Percentiles rank a stretch among this genome's conserved stretches.
These are phyloP conservation scores for Pseudoatta argentina DNA, from an alignment of 1,140 invertebrate species.

Conservation along the genomic window DNA sequence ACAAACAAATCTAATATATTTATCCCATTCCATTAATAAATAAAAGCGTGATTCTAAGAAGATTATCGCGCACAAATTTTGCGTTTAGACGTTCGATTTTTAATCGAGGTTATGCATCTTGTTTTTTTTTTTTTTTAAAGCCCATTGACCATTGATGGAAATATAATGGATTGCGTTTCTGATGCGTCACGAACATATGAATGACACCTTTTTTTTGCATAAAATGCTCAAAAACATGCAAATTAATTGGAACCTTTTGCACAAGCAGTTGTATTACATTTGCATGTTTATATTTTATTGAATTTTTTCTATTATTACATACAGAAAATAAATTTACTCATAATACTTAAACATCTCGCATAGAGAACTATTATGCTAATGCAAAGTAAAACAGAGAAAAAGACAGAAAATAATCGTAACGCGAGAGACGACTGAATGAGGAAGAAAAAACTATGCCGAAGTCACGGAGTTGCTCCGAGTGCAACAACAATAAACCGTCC, in stretches of 20 bases:
- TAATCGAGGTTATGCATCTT: conserved; percentile 67
- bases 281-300: not conserved
- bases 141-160: conserved; percentile 42
- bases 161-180: conserved; percentile 31
- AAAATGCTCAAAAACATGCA: conserved; percentile 18
- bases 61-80: conserved; percentile 15
- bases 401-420: conserved; percentile 31
- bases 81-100: conserved; percentile 63
- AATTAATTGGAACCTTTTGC: conserved; percentile 24
- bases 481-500: conserved; percentile 81
- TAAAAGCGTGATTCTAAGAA: not conserved
- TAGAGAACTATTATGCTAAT: not conserved
- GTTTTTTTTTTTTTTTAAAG: conserved; percentile 61
- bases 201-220: conserved; percentile 56
- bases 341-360: not conserved
- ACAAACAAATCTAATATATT: not conserved
- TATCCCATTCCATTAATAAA: not conserved
- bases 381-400: not conserved
- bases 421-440: not conserved
- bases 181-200: conserved; percentile 49
- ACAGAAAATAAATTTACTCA: not conserved
- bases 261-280: not conserved
- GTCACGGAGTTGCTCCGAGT: conserved; percentile 60
- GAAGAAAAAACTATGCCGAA: conserved; percentile 23
- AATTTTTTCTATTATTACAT: not conserved